phyloP scores from a whole-genome alignment of 23 tunicate species.

The Phallusia fumigata region DNA sequence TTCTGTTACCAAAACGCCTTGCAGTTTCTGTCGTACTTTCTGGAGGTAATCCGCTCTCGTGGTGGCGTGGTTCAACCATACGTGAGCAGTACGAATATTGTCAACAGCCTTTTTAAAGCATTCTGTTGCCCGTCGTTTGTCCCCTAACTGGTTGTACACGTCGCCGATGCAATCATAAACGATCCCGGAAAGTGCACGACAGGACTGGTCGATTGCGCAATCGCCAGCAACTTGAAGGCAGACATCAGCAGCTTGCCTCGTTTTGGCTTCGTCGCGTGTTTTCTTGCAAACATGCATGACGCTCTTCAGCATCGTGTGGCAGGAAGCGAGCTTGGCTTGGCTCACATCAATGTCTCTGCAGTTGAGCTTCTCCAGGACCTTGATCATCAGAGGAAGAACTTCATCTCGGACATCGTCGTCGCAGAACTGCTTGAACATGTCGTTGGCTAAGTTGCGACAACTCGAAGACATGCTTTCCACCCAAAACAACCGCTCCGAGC shows the following conservation, averaged over 20 bases:
- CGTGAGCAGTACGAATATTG: not conserved
- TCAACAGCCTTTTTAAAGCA: not conserved
- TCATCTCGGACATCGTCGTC: not conserved
- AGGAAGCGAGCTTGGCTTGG: not conserved
- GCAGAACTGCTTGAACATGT: not conserved
- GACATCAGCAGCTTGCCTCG: not conserved
- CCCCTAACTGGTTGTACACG: not conserved
- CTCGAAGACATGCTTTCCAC: not conserved
- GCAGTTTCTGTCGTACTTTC: not conserved
- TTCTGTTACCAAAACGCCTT: not conserved
- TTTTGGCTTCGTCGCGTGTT: not conserved
- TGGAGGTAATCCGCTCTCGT: not conserved
- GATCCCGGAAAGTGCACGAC: not conserved
- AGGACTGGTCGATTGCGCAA: not conserved
- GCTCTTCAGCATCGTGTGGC: not conserved
- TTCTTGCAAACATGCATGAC: not conserved
- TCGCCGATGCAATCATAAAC: not conserved
- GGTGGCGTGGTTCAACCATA: not conserved
- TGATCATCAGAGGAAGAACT: not conserved
- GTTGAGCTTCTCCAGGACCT: not conserved
- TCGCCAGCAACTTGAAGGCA: not conserved
- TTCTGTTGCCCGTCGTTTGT: not conserved
- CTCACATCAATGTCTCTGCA: not conserved
- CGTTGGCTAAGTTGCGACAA: not conserved
- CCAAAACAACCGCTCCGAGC: not conserved